Evolutionary conservation across 2,888 invertebrate species (phyloP).

Genomic region (Nomada ruficornis): DNA sequence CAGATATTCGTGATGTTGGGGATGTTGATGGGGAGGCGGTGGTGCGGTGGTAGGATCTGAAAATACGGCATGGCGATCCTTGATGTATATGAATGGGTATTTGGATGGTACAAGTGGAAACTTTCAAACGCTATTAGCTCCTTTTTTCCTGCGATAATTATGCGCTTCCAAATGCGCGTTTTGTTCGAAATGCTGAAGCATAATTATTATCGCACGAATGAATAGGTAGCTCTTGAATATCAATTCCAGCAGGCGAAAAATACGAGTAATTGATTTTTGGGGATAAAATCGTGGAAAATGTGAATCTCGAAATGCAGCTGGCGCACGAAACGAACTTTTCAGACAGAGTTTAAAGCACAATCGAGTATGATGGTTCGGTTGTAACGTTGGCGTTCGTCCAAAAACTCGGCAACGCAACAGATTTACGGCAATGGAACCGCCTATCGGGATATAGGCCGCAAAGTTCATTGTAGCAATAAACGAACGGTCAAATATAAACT

Average conservation of each 20-base stretch:
- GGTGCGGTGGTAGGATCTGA: not conserved
- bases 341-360: slow-evolving; percentile 1
- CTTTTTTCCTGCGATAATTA: no score
- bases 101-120: no score
- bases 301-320: slow-evolving; percentile 9
- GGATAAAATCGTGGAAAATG: not conserved
- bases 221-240: not conserved
- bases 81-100: no score
- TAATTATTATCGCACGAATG: no score
- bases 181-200: no score
- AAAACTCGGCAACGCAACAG: slow-evolving; percentile 27
- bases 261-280: not conserved
- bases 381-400: slow-evolving; percentile 33
- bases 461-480: slow-evolving; percentile 6
- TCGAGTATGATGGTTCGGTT: slow-evolving; percentile 22
- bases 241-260: not conserved
- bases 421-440: slow-evolving; percentile 17
- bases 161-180: no score
- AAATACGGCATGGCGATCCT: not conserved
- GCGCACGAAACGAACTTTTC: slow-evolving; percentile 16
- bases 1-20: slow-evolving; percentile 14
- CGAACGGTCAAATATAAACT: not conserved
- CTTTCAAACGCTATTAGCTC: no score
- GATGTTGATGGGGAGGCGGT: not conserved
- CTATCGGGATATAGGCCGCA: slow-evolving; percentile 3